Percentiles rank a stretch among this genome's conserved stretches.
Evolutionary conservation across 2,888 invertebrate species (phyloP).

Genomic region (Netelia virgata): DNA sequence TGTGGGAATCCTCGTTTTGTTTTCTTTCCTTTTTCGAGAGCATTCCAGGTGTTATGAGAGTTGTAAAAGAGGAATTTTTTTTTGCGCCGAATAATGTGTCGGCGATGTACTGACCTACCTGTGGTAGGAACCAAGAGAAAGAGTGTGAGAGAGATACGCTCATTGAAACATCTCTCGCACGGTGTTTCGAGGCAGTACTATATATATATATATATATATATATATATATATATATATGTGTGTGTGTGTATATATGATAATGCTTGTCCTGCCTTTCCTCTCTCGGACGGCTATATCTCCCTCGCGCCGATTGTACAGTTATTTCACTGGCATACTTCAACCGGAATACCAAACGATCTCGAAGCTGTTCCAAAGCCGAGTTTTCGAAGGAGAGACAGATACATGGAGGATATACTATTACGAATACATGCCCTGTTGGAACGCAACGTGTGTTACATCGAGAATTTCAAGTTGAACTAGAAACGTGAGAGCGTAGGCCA

Average conservation of each 20-base stretch:
- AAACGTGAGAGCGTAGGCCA: conserved; percentile 46
- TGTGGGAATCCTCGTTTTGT: neutral
- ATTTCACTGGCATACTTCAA: conserved; percentile 81
- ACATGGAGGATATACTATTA: conserved; percentile 25
- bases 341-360: conserved; percentile 78
- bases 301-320: conserved; percentile 77
- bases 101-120: conserved; percentile 77
- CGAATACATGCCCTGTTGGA: conserved; percentile 1
- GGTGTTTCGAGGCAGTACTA: too few relatives aligned
- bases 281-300: conserved; percentile 47
- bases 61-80: conserved; percentile 34
- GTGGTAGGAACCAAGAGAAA: conserved; percentile 32
- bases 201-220: neutral
- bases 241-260: neutral
- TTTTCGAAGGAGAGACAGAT: conserved; percentile 45
- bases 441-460: conserved; percentile 63
- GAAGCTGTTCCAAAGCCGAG: neutral
- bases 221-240: conserved; percentile 13
- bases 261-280: conserved; percentile 3
- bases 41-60: neutral
- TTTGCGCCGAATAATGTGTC: conserved; percentile 68
- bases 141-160: conserved; percentile 70
- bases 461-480: conserved; percentile 74
- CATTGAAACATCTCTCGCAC: conserved; percentile 73
- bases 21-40: conserved; percentile 13